Evolutionary conservation across 2,113 vertebrate genomes (phyloP).

Genomic region (Capreolus pygargus): DNA sequence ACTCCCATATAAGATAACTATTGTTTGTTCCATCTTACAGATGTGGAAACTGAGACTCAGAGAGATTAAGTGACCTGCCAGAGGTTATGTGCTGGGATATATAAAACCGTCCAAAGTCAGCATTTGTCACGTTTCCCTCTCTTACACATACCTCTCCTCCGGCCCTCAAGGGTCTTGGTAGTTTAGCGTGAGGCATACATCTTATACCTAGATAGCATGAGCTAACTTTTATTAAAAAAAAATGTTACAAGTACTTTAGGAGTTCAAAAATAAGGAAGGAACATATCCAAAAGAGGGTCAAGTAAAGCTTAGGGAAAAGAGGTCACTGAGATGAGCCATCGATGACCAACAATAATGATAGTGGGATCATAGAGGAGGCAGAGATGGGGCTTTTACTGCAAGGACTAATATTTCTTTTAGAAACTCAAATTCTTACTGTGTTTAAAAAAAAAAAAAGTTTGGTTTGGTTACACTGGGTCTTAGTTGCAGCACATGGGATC

Average conservation of each 20-base stretch:
- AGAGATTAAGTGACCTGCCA: not conserved
- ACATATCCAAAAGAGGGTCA: not conserved
- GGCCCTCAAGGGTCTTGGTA: not conserved
- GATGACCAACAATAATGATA: too few species aligned
- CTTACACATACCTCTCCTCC: not conserved
- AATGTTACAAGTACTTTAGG: not conserved
- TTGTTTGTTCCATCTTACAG: not conserved
- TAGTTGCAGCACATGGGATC: not conserved
- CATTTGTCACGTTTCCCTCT: not conserved
- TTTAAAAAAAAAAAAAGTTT: too few species aligned
- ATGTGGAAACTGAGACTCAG: not conserved
- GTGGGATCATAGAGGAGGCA: not conserved
- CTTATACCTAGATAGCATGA: not conserved
- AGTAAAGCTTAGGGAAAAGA: not conserved
- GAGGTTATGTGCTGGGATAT: not conserved
- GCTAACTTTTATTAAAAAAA: not conserved
- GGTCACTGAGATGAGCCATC: not conserved
- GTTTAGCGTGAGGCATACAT: not conserved
- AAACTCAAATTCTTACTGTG: not conserved
- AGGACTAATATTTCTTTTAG: not conserved
- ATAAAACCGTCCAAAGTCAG: not conserved
- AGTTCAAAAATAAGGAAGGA: not conserved
- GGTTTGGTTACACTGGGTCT: not conserved
- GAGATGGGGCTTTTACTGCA: not conserved
- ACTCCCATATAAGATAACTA: not conserved